Evolutionary conservation across 23 tunicate genomes (phyloP).

Genomic region (Botrylloides violaceus): DNA sequence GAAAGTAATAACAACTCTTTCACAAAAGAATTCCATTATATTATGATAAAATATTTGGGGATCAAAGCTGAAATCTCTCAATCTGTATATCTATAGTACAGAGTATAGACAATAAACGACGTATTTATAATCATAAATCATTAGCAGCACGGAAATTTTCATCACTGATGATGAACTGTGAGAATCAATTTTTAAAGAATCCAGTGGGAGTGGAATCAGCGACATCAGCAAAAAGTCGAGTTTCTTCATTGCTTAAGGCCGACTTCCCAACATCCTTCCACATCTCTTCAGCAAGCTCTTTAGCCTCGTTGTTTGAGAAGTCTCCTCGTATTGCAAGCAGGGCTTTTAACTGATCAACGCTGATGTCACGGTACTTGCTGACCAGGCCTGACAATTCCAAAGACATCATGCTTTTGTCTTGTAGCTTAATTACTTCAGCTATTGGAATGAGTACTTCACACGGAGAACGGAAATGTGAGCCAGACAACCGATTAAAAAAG

Average conservation of each 20-base stretch:
- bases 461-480: slow-evolving; percentile 43
- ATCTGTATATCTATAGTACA: too few species aligned
- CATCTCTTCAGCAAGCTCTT: slow-evolving; percentile 45
- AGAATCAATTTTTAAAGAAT: slow-evolving; percentile 30
- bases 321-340: slow-evolving; percentile 79
- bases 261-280: slow-evolving; percentile 3
- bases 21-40: too few species aligned
- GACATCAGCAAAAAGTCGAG: slow-evolving; percentile 50
- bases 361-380: slow-evolving; percentile 69
- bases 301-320: slow-evolving; percentile 60
- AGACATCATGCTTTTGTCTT: slow-evolving; percentile 95
- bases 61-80: too few species aligned
- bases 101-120: too few species aligned
- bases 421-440: slow-evolving; percentile 79
- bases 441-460: slow-evolving; percentile 81
- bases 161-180: neutral
- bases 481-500: slow-evolving; percentile 6
- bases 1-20: too few species aligned
- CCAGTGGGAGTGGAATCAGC: slow-evolving; percentile 39
- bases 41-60: too few species aligned
- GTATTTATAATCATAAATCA: too few species aligned
- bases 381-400: slow-evolving; percentile 83
- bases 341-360: slow-evolving; percentile 69
- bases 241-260: slow-evolving; percentile 24
- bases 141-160: too few species aligned